Base-by-base conservation (phyloP, 2,797 vertebrate genomes). In the Allochrocebus solatus region DNA sequence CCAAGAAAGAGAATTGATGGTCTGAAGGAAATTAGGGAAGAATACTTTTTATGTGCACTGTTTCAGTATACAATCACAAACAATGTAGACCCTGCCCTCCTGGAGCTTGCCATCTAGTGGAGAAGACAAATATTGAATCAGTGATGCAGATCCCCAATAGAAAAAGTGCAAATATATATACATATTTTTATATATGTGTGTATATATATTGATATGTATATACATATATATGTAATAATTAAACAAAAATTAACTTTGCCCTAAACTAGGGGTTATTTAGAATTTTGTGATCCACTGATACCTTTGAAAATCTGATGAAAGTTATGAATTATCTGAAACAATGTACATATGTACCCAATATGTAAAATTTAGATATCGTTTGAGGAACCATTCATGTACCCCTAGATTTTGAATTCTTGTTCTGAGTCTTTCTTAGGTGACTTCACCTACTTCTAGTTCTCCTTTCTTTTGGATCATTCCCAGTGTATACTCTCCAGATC, bases 261-360 rank as follows among this genome's bases (percentile, higher is more conserved):
- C 19, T 61, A 59, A 76, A 79, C 19, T 67, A 36, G 22, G 30
- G 22, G 13, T 53, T 89, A 67, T 89, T 76, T 36, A 33, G 70
- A 85, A 85, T 92, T 83, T 30, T 75, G 19, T 95, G 72, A 1
- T 9, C 48, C 8, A 16, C 53, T 41, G 46, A 55, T 76, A 74
- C 21, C 6, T 88, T 64, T 87, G 46, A 96, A n/a, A 91, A 53
- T n/a, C 43, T 85, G 43, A 55, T 61, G 22, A 84, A 87, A 57
- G 6, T 28, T 74, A 36, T 53, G 82, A 64, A 61, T 67, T 55
- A 48, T 80, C 39, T 94, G 53, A 76, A 41, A 72, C 70, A 80
- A 26, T 28, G 4, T 67, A 53, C 4, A 24, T 50, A 33, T 13
- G 36, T 17, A 74, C n/a, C 16, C 24, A 61, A 70, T 10, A 55